These are phyloP conservation scores for Heloderma charlesbogerti DNA, from an alignment of 2,113 vertebrate genomes.

Conservation along the genomic window DNA sequence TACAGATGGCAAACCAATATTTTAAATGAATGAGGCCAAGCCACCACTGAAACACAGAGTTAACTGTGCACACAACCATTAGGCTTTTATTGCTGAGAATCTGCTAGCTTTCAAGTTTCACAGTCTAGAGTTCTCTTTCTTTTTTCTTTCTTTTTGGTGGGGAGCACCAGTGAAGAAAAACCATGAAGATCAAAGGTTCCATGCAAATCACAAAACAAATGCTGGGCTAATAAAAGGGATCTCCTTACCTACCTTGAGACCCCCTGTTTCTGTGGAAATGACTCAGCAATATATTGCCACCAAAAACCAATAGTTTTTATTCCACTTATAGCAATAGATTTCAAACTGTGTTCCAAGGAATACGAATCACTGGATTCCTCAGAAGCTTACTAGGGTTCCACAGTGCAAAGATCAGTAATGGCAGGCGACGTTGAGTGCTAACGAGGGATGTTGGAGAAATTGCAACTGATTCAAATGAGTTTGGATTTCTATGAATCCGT, in stretches of 20 bases:
- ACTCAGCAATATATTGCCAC: not conserved
- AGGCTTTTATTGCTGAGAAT: slow-evolving; percentile 18
- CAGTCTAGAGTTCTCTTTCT: not conserved
- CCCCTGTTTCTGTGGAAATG: not conserved
- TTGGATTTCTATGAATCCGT: too few relatives aligned
- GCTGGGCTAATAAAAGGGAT: slow-evolving; percentile 6
- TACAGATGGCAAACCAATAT: slow-evolving; percentile 36
- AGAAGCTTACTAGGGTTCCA: not conserved
- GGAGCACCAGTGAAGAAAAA: not conserved
- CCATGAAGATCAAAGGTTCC: slow-evolving; percentile 1
- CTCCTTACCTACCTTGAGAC: not conserved
- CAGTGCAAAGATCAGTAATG: not conserved
- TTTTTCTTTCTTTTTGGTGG: too few relatives aligned
- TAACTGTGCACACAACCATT: slow-evolving; percentile 1
- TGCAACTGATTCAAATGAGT: too few relatives aligned
- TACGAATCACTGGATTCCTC: not conserved
- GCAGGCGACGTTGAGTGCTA: not conserved
- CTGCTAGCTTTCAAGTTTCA: slow-evolving; percentile 3
- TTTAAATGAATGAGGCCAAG: slow-evolving; percentile 51
- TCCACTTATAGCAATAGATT: not conserved
- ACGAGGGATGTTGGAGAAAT: too few relatives aligned
- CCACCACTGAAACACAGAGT: slow-evolving; percentile 1
- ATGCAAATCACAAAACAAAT: not conserved
- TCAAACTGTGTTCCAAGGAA: not conserved
- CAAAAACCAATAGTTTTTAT: not conserved